Evolutionary conservation across 2,797 vertebrate species (phyloP), one percentile per base, ranked within the genome.

Genomic region (Coluber constrictor): DNA sequence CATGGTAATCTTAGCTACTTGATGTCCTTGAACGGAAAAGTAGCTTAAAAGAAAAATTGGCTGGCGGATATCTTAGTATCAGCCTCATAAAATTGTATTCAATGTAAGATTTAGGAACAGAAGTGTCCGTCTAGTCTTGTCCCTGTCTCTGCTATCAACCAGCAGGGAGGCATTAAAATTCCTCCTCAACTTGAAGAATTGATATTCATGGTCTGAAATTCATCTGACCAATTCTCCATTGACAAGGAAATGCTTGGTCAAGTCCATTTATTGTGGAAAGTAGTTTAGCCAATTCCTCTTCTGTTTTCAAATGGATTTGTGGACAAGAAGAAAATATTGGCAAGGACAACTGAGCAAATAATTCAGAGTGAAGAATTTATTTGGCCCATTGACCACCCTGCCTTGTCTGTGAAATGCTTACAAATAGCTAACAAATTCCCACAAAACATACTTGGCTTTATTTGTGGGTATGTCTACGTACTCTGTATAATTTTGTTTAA

Each of bases 201-300:
- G 66, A 70, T 92, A 93, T 92, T 4, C 74, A 60, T 90, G 29
- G 5, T 60, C 2, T 57, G 55, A 25, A 88, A 94, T 7, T 25
- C 0, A 90, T 61, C 56, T 0, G 86, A 23, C 63, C 89, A 88
- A 92, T 92, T 90, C 59, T 23, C 86, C 9, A 87, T 86, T 90
- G 70, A 92, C 89, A 91, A 92, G 57, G 54, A 91, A 92, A 94
- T 86, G 89, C 70, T 86, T 86, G 57, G 89, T 91, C 86, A 91
- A 37, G 60, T 92, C 88, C 74, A 92, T 94, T 92, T 92, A 74
- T 90, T 63, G 70, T 89, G 29, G 86, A 89, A 94, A 94, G 86
- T 63, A 60, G 29, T 87, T 37, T 74, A 47, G 51, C 57, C 89
- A 90, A 90, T 70, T 0, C 86, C 90, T 94, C n/a, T 93, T 6